Evolutionary conservation across 1,140 invertebrate species (phyloP).

Genomic region (Lepeophtheirus salmonis): DNA sequence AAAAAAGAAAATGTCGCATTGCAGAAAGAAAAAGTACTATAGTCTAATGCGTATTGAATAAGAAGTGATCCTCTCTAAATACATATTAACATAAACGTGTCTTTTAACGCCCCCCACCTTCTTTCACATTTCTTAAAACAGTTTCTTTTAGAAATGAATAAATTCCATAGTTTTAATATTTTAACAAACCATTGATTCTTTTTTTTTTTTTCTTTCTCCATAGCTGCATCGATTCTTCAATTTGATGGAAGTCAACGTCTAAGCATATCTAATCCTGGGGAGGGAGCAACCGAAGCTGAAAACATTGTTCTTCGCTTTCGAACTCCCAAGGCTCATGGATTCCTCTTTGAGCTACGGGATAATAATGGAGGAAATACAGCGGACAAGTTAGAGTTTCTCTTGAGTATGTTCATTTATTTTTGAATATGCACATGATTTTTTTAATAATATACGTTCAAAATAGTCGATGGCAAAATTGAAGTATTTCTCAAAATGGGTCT

Average conservation of each 20-base stretch:
- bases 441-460: too few relatives aligned
- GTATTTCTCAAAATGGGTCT: conserved; percentile 62
- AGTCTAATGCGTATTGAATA: background rate
- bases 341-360: conserved; percentile 27
- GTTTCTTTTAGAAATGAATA: too few relatives aligned
- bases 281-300: conserved; percentile 71
- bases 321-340: conserved; percentile 45
- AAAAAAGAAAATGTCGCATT: background rate
- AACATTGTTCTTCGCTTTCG: conserved; percentile 70
- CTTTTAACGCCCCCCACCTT: background rate
- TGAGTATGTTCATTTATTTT: background rate
- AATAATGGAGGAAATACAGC: conserved; percentile 21
- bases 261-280: conserved; percentile 51
- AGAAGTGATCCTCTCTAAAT: background rate
- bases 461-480: conserved; percentile 56
- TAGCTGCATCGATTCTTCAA: conserved; percentile 65
- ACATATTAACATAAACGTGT: background rate
- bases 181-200: too few relatives aligned
- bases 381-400: conserved; percentile 24
- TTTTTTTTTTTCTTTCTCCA: too few relatives aligned
- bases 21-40: background rate
- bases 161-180: too few relatives aligned
- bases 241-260: conserved; percentile 75
- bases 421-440: too few relatives aligned
- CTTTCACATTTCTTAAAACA: too few relatives aligned